Percentiles rank a stretch among this genome's conserved stretches.
Conservation (phyloP, 2,888 invertebrate genomes). For the Apodemia mormo region DNA sequence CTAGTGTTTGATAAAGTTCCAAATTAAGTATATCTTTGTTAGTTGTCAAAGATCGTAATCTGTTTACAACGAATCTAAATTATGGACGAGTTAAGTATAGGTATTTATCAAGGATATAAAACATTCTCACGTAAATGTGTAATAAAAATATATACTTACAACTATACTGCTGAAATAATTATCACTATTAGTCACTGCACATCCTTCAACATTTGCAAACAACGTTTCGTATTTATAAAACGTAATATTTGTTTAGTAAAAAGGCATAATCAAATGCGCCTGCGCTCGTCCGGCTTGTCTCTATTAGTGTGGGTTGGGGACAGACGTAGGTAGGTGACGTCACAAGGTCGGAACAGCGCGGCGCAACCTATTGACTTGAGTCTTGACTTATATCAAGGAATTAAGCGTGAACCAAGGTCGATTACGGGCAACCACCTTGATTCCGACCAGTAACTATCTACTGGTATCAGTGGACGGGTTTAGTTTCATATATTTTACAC, state of each 20-base stretch:
- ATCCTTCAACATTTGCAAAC: slow-evolving; percentile 41
- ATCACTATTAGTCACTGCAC: slow-evolving; percentile 9
- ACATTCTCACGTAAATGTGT: neutral
- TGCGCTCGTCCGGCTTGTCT: slow-evolving; percentile 42
- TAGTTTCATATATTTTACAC: neutral
- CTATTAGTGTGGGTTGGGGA: neutral
- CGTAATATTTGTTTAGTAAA: slow-evolving; percentile 27
- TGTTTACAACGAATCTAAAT: no score
- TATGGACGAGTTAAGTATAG: no score
- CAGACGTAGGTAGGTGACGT: slow-evolving; percentile 45
- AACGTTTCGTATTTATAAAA: slow-evolving; percentile 35
- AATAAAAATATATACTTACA: neutral
- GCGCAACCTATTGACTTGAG: slow-evolving; percentile 55
- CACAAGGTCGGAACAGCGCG: slow-evolving; percentile 55
- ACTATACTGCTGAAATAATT: neutral
- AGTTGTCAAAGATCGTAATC: no score
- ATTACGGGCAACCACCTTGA: slow-evolving; percentile 42
- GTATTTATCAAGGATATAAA: neutral
- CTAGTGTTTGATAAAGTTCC: no score
- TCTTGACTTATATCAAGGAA: slow-evolving; percentile 56
- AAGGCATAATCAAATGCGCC: slow-evolving; percentile 41
- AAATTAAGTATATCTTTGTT: no score
- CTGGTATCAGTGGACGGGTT: neutral
- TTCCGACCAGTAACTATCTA: neutral
- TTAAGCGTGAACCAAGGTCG: slow-evolving; percentile 57